A percentile compares a stretch with the other conserved stretches of the same genome.
phyloP scores from a whole-genome alignment of 2,113 vertebrate species.

The Ciconia stormi region DNA sequence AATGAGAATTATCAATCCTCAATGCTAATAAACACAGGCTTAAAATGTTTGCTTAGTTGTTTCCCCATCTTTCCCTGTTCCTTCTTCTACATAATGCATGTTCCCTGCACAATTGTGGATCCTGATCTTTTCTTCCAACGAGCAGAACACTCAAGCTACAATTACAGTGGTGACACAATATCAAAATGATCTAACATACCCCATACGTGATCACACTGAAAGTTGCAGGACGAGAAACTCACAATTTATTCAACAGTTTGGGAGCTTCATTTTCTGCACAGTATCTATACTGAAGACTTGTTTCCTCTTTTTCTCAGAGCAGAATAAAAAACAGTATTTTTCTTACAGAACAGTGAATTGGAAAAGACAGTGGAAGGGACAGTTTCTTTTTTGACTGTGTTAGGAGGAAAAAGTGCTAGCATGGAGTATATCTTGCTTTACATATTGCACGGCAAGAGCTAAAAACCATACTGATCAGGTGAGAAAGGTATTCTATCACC shows the following conservation, averaged over 20 bases:
- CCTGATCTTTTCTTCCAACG: not conserved
- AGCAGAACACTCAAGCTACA: not conserved
- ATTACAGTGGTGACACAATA: not conserved
- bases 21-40: not conserved
- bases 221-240: not conserved
- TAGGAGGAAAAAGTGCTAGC: not conserved
- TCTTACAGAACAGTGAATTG: not conserved
- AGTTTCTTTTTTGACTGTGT: not conserved
- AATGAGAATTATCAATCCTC: not conserved
- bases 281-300: not conserved
- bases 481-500: not conserved
- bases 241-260: not conserved
- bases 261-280: not conserved
- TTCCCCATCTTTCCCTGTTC: not conserved
- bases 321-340: not conserved
- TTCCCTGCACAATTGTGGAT: accelerated
- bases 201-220: accelerated
- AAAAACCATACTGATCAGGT: not conserved
- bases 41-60: not conserved
- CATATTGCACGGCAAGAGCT: not conserved
- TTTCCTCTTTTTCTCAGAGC: not conserved
- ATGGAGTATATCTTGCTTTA: not conserved
- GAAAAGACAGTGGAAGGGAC: not conserved
- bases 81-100: not conserved
- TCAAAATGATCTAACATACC: not conserved